phyloP scores from a whole-genome alignment of 2,888 invertebrate species.

The Eupithecia insigniata region DNA sequence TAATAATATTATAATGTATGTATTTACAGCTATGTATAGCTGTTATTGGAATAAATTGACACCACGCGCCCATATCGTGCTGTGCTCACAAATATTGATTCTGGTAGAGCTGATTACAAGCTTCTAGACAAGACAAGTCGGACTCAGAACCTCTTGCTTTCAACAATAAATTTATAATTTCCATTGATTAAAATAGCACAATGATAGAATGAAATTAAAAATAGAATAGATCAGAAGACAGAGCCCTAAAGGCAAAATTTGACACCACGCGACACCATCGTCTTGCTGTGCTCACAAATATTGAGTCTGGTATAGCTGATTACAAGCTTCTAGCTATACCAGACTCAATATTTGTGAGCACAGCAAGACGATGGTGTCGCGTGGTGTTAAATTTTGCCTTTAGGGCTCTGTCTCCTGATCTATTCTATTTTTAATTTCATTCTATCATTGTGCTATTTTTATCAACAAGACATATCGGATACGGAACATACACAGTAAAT shows the following conservation, averaged over 20 bases:
- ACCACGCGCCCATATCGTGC: background rate
- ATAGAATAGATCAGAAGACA: background rate
- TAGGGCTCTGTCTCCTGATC: too few species aligned
- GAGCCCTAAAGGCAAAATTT: too few species aligned
- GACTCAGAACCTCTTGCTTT: background rate
- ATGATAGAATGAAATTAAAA: background rate
- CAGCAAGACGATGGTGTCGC: too few species aligned
- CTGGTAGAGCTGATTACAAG: background rate
- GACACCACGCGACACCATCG: too few species aligned
- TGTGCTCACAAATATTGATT: background rate
- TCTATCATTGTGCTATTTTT: too few species aligned
- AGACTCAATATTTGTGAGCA: too few species aligned
- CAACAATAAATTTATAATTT: background rate
- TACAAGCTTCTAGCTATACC: too few species aligned
- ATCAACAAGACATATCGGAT: background rate
- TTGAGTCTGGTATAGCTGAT: too few species aligned
- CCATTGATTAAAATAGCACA: background rate
- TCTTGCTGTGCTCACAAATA: too few species aligned
- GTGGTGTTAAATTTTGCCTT: too few species aligned
- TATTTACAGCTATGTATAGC: background rate
- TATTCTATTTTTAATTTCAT: too few species aligned
- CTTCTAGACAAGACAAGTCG: background rate
- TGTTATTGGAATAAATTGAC: conserved; percentile 1
- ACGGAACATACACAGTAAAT: background rate
- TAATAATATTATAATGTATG: background rate